phyloP scores from a whole-genome alignment of 2,888 invertebrate species.

The Cantharis rufa region DNA sequence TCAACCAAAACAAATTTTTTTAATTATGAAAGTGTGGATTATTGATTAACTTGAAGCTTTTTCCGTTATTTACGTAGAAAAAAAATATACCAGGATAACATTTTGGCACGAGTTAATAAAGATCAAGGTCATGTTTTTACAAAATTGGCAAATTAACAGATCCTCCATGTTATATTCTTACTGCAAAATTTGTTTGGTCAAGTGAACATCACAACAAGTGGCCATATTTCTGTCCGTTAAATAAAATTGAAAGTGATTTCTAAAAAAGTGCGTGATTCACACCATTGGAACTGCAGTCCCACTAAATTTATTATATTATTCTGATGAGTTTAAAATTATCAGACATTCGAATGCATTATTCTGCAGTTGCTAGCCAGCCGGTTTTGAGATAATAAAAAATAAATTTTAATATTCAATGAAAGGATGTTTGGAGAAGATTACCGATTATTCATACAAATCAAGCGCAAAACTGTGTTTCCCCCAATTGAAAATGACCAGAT shows the following conservation, averaged over 20 bases:
- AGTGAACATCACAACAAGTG: slow-evolving; percentile 14
- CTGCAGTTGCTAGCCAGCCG: neutral
- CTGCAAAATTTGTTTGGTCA: neutral
- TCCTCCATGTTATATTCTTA: neutral
- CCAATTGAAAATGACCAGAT: neutral
- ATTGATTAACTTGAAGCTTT: neutral
- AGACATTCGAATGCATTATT: neutral
- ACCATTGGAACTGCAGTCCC: neutral
- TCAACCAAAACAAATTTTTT: neutral
- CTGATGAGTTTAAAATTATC: neutral
- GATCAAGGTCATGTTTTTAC: slow-evolving; percentile 30
- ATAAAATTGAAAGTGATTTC: neutral
- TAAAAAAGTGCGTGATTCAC: neutral
- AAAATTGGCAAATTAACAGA: slow-evolving; percentile 20
- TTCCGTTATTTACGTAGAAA: slow-evolving; percentile 10
- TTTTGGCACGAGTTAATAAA: slow-evolving; percentile 30
- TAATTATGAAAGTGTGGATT: neutral
- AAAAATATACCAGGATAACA: slow-evolving; percentile 12
- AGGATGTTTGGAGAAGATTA: neutral
- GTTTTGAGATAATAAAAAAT: neutral
- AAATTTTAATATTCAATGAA: neutral
- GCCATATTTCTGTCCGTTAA: neutral
- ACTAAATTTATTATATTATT: neutral
- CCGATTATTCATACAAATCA: neutral
- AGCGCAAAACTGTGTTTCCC: neutral